A percentile compares a stretch with the other conserved stretches of the same genome.
These are phyloP conservation scores for Drosophila affinis DNA, from an alignment of 2,888 invertebrate genomes.

Conservation along the genomic window DNA sequence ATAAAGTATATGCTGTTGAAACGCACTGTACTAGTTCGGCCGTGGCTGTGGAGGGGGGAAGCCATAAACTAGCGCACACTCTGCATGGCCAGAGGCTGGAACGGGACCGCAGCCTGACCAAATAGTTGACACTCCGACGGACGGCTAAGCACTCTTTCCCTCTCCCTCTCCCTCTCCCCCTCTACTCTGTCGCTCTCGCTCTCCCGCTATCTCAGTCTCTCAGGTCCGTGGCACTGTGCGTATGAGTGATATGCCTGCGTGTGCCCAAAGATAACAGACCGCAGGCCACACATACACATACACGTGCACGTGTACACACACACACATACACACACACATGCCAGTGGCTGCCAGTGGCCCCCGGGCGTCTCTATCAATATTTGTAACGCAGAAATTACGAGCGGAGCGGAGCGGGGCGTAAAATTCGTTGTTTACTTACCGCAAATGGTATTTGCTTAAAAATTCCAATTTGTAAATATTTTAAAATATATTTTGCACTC, in stretches of 20 bases:
- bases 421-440: constrained; percentile 12
- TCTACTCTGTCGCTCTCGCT: background rate
- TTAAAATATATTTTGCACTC: background rate
- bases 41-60: background rate
- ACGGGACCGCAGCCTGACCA: constrained; percentile 12
- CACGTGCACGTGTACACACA: background rate
- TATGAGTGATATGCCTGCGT: constrained; percentile 49
- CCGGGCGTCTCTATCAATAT: constrained; percentile 21
- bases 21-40: constrained; percentile 7
- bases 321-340: background rate
- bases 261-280: constrained; percentile 50
- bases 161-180: no score
- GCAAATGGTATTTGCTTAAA: constrained; percentile 42
- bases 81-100: background rate
- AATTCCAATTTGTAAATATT: constrained; percentile 38
- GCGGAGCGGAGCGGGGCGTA: background rate
- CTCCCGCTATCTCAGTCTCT: background rate
- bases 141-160: background rate
- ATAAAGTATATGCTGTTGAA: background rate
- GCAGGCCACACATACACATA: constrained; percentile 16
- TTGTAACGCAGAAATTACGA: constrained; percentile 24
- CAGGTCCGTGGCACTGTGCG: constrained; percentile 39
- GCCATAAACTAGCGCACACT: background rate
- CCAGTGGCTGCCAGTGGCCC: no score
- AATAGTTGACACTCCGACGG: constrained; percentile 32